phyloP scores from a whole-genome alignment of 2,888 invertebrate genomes.

The Quadriops clusia region DNA sequence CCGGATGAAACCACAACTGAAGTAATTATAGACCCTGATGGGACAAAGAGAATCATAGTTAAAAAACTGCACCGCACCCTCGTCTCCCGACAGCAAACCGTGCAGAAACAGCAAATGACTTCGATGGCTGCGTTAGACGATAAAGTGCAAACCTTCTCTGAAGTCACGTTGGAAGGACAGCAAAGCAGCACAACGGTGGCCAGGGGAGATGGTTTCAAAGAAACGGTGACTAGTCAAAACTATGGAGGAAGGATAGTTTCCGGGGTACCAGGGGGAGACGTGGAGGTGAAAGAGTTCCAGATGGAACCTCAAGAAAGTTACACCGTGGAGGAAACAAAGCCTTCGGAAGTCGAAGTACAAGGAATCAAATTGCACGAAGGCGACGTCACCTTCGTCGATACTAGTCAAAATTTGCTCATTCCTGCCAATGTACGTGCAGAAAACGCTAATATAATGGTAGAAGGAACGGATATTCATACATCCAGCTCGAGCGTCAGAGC shows the following conservation, averaged over 20 bases:
- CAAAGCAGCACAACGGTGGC: conserved; percentile 47
- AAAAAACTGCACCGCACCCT: conserved; percentile 59
- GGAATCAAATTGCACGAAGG: conserved; percentile 35
- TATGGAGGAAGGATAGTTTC: conserved; percentile 53
- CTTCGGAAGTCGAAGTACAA: conserved; percentile 31
- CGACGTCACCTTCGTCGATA: conserved; percentile 33
- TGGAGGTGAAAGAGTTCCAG: conserved; percentile 53
- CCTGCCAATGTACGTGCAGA: conserved; percentile 25
- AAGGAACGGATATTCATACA: conserved; percentile 39
- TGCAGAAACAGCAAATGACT: conserved; percentile 50
- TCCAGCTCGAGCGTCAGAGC: conserved; percentile 64
- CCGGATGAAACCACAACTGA: conserved; percentile 75
- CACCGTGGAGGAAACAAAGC: conserved; percentile 43
- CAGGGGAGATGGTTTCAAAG: conserved; percentile 48
- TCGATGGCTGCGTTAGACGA: conserved; percentile 43
- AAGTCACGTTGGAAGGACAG: conserved; percentile 55
- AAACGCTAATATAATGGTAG: conserved; percentile 20
- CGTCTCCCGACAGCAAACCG: conserved; percentile 52
- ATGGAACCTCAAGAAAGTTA: conserved; percentile 49
- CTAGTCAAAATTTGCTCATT: conserved; percentile 26
- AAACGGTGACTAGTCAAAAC: conserved; percentile 49
- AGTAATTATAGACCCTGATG: conserved; percentile 69
- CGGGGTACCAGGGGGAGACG: conserved; percentile 49
- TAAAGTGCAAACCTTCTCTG: conserved; percentile 50
- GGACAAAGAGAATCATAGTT: conserved; percentile 67